Percentiles rank a stretch among this genome's conserved stretches.
These are phyloP conservation scores for Dynastes grantii DNA, from an alignment of 2,888 invertebrate genomes.

Conservation along the genomic window DNA sequence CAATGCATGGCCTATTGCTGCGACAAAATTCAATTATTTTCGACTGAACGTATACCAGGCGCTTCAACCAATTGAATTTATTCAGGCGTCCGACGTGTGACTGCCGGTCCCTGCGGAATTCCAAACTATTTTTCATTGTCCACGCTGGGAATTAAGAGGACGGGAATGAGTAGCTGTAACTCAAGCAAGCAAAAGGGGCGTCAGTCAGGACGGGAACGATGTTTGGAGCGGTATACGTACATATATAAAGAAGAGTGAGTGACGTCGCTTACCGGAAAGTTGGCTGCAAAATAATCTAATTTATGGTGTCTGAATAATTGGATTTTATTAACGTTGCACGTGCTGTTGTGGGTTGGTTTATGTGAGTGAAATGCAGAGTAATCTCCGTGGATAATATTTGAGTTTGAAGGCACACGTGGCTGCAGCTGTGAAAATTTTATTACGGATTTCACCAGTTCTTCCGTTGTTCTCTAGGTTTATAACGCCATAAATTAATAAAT, in stretches of 20 bases:
- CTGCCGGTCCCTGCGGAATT: conserved; percentile 34
- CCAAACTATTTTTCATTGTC: conserved; percentile 44
- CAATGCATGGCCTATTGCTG: background rate
- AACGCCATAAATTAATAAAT: too few species aligned
- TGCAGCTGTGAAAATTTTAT: background rate
- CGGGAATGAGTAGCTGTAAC: background rate
- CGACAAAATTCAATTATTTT: conserved; percentile 30
- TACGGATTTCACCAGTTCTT: too few species aligned
- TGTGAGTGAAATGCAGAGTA: conserved; percentile 4
- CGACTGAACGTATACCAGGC: conserved; percentile 34
- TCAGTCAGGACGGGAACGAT: background rate
- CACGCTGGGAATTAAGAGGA: conserved; percentile 11
- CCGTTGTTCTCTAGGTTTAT: too few species aligned
- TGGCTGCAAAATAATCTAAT: conserved; percentile 40
- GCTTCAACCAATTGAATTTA: conserved; percentile 48
- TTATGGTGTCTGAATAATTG: conserved; percentile 46
- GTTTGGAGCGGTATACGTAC: background rate
- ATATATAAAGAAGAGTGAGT: conserved; percentile 9
- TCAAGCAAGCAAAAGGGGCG: conserved; percentile 21
- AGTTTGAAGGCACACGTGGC: background rate
- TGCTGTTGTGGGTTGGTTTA: conserved; percentile 28
- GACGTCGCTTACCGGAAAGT: conserved; percentile 33
- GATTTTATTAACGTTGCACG: conserved; percentile 42
- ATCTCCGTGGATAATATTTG: conserved; percentile 13
- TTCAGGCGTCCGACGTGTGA: conserved; percentile 49